Base-by-base conservation (phyloP, 2,113 vertebrate genomes). In the Grallaria varia region DNA sequence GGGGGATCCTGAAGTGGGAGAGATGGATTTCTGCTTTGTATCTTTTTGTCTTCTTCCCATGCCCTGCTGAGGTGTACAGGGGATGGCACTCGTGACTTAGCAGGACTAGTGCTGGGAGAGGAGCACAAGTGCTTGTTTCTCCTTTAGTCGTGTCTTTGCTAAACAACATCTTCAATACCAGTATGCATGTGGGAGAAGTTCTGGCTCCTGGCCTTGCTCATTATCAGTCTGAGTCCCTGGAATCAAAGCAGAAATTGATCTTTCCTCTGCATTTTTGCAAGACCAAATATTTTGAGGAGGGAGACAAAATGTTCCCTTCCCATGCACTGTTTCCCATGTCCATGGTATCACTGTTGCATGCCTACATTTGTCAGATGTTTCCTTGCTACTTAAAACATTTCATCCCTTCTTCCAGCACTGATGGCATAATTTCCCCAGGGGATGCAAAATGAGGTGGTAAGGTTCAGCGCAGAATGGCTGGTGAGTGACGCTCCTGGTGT, bases 401-500 rank as follows among this genome's bases (percentile, higher is more conserved):
- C 17, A 24, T 6, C 2, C 20, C 14, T 68, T 80, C 35, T 84
- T 56, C 47, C 18, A 53, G 21, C 3, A 3, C 27, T 30, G 28
- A 17, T 33, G 17, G 15, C 24, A 55, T 20, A 58, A 24, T 84
- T 86, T 84, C 30, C 2, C 1, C 28, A 63, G 24, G 15, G 18
- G 12, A 45, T 7, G 11, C 58, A 82, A 52, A 68, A 64, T 2
- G 1, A 24, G 39, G 10, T 3, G 1, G 14, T 1, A 1, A 63
- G 35, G 66, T 24, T 75, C 31, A 49, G 33, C 24, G 14, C 15
- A 14, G 80, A 30, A 40, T 0, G 0, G 9, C 3, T 66, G 37
- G 37, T 44, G 22, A 22, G 5, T 0, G 5, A 23, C 3, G 7
- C 12, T 59, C 30, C 35, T 0, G 1, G 9, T 37, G 33, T 30